Evolutionary conservation across 2,888 invertebrate genomes (phyloP).

Genomic region (Caenorhabditis sulstoni): DNA sequence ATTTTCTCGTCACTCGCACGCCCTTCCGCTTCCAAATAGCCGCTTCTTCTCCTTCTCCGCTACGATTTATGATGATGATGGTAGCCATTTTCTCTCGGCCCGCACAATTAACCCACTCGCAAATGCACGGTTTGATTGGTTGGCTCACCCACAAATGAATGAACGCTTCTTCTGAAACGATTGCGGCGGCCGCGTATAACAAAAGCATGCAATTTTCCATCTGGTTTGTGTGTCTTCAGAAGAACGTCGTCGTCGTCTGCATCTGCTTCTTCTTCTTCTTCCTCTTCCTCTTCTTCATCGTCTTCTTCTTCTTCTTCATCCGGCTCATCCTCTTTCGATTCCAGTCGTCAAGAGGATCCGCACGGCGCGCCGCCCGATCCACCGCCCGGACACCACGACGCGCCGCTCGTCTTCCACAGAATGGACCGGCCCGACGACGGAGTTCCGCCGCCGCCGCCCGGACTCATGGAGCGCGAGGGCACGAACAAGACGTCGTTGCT

Average conservation of each 20-base stretch:
- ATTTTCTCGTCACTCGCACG: conserved; percentile 27
- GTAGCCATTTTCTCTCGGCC: neutral
- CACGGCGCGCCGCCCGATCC: conserved; percentile 24
- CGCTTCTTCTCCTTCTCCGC: conserved; percentile 13
- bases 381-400: conserved; percentile 58
- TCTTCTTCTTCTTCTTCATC: conserved; percentile 14
- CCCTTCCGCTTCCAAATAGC: conserved; percentile 7
- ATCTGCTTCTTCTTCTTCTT: conserved; percentile 23
- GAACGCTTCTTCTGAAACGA: too few species aligned
- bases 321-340: conserved; percentile 53
- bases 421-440: conserved; percentile 69
- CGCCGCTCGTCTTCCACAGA: conserved; percentile 69
- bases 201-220: conserved; percentile 34
- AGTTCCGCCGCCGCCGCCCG: conserved; percentile 35
- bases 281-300: conserved; percentile 41
- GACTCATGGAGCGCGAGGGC: conserved; percentile 30
- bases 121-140: neutral
- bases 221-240: conserved; percentile 62
- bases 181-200: conserved; percentile 42
- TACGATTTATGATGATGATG: neutral
- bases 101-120: neutral
- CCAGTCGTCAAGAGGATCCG: conserved; percentile 59
- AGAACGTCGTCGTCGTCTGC: conserved; percentile 30
- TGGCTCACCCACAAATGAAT: conserved; percentile 10
- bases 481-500: conserved; percentile 74